Evolutionary conservation across 2,113 vertebrate species (phyloP).

Genomic region (Anser brachyrhynchus): DNA sequence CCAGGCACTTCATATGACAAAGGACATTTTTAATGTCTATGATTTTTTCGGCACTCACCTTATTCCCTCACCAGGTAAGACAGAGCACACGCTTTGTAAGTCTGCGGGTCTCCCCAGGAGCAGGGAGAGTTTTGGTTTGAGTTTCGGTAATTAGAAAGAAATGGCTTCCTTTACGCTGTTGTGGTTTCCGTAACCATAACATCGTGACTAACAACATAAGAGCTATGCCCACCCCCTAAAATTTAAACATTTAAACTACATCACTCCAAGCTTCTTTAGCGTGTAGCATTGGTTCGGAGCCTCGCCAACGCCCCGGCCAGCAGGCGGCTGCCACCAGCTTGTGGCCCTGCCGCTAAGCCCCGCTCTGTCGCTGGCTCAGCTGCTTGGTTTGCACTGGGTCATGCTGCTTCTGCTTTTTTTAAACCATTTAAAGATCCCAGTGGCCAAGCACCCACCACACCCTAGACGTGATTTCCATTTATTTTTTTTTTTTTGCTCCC

Average conservation of each 20-base stretch:
- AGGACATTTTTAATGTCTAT: not conserved
- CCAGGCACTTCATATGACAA: fast-evolving
- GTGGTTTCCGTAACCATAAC: not conserved
- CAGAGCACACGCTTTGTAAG: not conserved
- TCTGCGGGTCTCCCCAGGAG: not conserved
- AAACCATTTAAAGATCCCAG: too few relatives aligned
- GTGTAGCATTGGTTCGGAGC: too few relatives aligned
- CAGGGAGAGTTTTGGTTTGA: not conserved
- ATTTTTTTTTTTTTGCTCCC: too few relatives aligned
- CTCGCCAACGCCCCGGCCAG: too few relatives aligned
- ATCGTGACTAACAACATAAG: fast-evolving
- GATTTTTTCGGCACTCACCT: fast-evolving
- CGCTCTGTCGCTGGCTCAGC: too few relatives aligned
- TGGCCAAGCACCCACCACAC: too few relatives aligned
- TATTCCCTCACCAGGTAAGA: fast-evolving
- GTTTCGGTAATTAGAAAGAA: not conserved
- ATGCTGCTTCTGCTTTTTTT: too few relatives aligned
- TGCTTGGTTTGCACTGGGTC: too few relatives aligned
- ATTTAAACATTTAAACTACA: not conserved
- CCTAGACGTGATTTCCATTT: too few relatives aligned
- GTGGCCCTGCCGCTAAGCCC: too few relatives aligned
- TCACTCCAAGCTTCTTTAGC: not conserved
- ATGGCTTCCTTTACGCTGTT: not conserved
- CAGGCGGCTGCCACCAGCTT: too few relatives aligned
- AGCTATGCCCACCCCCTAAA: not conserved